Evolutionary conservation across 2,888 invertebrate species (phyloP).

Genomic region (Athripsodes cinereus): DNA sequence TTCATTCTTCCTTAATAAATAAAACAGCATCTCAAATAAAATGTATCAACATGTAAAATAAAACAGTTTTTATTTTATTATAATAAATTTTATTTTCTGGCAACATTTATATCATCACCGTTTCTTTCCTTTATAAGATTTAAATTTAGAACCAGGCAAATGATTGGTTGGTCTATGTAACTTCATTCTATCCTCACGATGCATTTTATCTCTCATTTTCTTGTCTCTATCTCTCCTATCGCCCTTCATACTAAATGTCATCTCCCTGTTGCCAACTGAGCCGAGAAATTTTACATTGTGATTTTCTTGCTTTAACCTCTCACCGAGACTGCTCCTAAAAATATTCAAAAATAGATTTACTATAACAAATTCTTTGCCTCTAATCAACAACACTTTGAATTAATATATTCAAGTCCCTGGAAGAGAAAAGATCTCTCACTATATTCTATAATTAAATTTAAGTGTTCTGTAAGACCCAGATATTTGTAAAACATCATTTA

Average conservation of each 20-base stretch:
- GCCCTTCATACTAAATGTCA: constrained; percentile 65
- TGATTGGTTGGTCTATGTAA: constrained; percentile 50
- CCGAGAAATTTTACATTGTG: constrained; percentile 44
- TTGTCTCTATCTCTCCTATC: constrained; percentile 49
- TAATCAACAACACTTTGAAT: no score
- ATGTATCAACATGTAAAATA: no score
- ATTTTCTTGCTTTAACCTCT: constrained; percentile 60
- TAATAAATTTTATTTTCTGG: not conserved
- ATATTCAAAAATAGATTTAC: no score
- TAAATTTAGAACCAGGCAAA: constrained; percentile 20
- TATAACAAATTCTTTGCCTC: no score
- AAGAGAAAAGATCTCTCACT: no score
- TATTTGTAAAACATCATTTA: no score
- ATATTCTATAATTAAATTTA: no score
- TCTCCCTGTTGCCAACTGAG: constrained; percentile 68
- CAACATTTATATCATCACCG: constrained; percentile 13
- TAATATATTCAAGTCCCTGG: no score
- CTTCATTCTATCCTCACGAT: constrained; percentile 63
- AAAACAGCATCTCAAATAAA: no score
- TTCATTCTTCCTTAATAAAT: no score
- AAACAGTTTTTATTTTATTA: not conserved
- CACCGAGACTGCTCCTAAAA: constrained; percentile 66
- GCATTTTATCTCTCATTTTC: constrained; percentile 57
- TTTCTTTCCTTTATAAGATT: constrained; percentile 14
- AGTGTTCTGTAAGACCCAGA: no score